These are phyloP conservation scores for Lycaena phlaeas DNA, from an alignment of 2,888 invertebrate genomes.

Conservation along the genomic window DNA sequence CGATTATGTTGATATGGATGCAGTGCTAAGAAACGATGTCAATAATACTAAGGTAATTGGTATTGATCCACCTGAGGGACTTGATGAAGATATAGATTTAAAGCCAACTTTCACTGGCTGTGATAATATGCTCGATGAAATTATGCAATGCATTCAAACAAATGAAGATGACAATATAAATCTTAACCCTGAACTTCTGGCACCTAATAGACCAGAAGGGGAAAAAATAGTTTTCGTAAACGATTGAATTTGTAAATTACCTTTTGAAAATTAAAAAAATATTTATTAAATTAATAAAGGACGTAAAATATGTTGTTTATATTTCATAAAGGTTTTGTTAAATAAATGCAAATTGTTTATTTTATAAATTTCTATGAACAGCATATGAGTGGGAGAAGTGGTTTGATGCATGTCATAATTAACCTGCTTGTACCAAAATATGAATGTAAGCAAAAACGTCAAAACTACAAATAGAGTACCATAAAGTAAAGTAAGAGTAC, in stretches of 20 bases:
- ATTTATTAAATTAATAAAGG: too few species aligned
- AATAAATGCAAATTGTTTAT: too few species aligned
- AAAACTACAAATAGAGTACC: too few species aligned
- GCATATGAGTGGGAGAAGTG: too few species aligned
- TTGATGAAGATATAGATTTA: not conserved
- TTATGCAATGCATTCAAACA: slow-evolving; percentile 49
- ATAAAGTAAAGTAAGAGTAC: too few species aligned
- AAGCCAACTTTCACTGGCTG: slow-evolving; percentile 23
- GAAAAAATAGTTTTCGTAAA: slow-evolving; percentile 50
- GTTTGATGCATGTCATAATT: too few species aligned
- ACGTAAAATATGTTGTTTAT: too few species aligned
- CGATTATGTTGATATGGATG: slow-evolving; percentile 3
- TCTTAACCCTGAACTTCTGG: slow-evolving; percentile 36
- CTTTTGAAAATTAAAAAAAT: too few species aligned
- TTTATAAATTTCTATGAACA: too few species aligned
- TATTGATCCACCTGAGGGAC: not conserved
- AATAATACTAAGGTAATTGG: not conserved
- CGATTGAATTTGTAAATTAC: slow-evolving; percentile 26
- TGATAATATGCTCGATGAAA: slow-evolving; percentile 54
- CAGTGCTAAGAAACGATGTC: not conserved
- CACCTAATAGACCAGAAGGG: slow-evolving; percentile 42
- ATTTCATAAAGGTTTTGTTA: too few species aligned
- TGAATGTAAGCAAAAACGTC: too few species aligned
- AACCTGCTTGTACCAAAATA: too few species aligned
- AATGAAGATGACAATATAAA: slow-evolving; percentile 21